Percentiles rank a stretch among this genome's conserved stretches.
These are phyloP conservation scores for Entomobrya proxima DNA, from an alignment of 2,888 invertebrate genomes.

Conservation along the genomic window DNA sequence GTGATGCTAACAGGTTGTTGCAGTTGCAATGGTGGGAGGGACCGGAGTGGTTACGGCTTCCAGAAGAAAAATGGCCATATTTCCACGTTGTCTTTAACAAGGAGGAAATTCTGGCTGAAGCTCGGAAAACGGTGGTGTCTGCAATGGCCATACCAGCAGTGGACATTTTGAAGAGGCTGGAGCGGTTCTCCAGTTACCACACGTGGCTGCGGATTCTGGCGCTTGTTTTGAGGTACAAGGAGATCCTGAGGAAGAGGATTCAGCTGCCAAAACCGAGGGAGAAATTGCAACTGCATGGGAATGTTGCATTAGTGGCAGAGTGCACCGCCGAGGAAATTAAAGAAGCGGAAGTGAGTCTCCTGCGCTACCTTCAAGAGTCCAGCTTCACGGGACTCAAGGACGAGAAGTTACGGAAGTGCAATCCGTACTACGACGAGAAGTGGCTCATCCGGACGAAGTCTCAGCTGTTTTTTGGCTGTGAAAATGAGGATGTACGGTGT, in stretches of 20 bases:
- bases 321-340: too few relatives aligned
- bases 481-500: background rate
- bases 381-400: background rate
- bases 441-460: background rate
- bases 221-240: background rate
- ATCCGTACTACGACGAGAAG: background rate
- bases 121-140: background rate
- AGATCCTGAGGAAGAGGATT: background rate
- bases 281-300: too few relatives aligned
- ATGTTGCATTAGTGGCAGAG: too few relatives aligned
- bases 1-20: background rate
- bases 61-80: background rate
- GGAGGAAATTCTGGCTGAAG: slow-evolving; percentile 2
- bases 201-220: background rate
- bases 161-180: slow-evolving; percentile 27
- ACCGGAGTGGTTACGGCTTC: slow-evolving; percentile 8
- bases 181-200: background rate
- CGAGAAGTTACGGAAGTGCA: background rate
- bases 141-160: background rate
- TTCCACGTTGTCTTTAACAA: background rate
- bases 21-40: slow-evolving; percentile 42
- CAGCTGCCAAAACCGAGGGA: background rate
- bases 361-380: background rate
- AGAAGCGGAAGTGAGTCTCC: background rate
- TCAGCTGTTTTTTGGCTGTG: background rate